Evolutionary conservation across 2,113 vertebrate genomes (phyloP).

Genomic region (Prunella fulvescens): DNA sequence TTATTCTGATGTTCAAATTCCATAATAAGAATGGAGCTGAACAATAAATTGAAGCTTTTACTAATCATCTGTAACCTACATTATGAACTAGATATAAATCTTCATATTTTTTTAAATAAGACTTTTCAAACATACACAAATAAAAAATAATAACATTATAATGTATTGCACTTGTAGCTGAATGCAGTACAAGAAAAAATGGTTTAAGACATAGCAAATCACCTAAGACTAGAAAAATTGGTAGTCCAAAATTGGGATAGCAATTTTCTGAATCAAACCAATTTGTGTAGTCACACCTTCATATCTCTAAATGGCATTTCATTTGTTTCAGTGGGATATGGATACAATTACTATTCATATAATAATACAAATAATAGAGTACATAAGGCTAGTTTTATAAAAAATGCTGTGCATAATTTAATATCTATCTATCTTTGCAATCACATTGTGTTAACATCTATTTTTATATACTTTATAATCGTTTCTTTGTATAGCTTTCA

Average conservation of each 20-base stretch:
- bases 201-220: background rate
- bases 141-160: background rate
- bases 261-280: background rate
- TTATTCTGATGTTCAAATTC: background rate
- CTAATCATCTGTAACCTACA: background rate
- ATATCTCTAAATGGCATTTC: background rate
- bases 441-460: background rate
- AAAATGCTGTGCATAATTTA: background rate
- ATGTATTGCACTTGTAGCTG: background rate
- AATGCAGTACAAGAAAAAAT: background rate
- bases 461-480: background rate
- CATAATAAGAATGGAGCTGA: background rate
- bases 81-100: background rate
- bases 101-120: background rate
- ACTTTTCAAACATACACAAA: background rate
- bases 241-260: background rate
- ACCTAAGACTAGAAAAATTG: background rate
- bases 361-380: background rate
- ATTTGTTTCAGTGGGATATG: background rate
- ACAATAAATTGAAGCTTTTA: background rate
- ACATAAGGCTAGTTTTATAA: background rate
- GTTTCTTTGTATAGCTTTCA: background rate
- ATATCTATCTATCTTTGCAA: background rate
- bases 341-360: background rate
- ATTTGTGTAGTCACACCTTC: background rate